Evolutionary conservation across 2,888 invertebrate genomes (phyloP).

Genomic region (Plutella xylostella): DNA sequence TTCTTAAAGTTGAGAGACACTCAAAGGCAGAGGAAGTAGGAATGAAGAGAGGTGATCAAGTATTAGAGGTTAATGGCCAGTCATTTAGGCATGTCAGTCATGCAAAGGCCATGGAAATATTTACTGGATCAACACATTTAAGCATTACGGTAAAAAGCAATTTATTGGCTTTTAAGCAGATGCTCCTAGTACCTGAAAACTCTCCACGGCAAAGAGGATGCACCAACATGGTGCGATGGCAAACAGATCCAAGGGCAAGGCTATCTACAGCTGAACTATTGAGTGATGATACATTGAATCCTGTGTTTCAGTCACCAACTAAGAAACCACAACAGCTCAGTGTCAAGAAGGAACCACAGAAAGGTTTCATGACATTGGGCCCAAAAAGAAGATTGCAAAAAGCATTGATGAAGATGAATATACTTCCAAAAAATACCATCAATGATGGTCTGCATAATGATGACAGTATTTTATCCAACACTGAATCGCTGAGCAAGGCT

Average conservation of each 20-base stretch:
- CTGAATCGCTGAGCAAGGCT: conserved; percentile 66
- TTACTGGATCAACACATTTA: conserved; percentile 94
- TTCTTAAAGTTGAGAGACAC: conserved; percentile 92
- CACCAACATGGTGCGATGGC: conserved; percentile 76
- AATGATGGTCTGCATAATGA: conserved; percentile 75
- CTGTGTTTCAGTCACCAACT: conserved; percentile 66
- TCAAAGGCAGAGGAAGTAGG: conserved; percentile 97
- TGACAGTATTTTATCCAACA: conserved; percentile 72
- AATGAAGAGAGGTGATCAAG: conserved; percentile 96
- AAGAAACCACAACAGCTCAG: conserved; percentile 68
- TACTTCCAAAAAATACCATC: conserved; percentile 86
- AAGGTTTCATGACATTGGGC: conserved; percentile 91
- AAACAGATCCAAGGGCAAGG: conserved; percentile 78
- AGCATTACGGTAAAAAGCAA: conserved; percentile 98
- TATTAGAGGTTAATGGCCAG: conserved; percentile 97
- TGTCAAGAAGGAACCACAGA: conserved; percentile 74
- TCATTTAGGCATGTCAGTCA: conserved; percentile 95
- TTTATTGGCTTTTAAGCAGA: conserved; percentile 84
- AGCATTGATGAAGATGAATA: conserved; percentile 90
- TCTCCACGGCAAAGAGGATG: conserved; percentile 80
- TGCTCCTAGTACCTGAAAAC: conserved; percentile 79
- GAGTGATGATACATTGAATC: conserved; percentile 58
- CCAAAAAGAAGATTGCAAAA: conserved; percentile 87
- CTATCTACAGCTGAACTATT: conserved; percentile 82
- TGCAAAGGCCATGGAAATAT: conserved; percentile 91